Conservation (phyloP, 2,888 invertebrate species). For the Drosophila falleni region DNA sequence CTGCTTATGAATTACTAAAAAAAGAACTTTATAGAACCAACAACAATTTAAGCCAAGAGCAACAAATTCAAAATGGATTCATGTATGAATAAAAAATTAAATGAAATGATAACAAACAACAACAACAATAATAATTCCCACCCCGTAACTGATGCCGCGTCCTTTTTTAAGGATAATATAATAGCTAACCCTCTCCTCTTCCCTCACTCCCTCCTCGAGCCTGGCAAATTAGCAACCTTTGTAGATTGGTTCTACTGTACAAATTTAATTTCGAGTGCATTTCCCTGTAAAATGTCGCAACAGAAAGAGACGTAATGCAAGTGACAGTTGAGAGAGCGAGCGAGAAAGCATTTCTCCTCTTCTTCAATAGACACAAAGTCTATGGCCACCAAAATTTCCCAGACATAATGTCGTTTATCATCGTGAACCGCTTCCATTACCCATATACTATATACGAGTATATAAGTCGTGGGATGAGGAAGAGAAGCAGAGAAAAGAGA, state of each 20-base stretch:
- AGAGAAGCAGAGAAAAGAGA: background rate
- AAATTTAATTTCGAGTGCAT: conserved; percentile 37
- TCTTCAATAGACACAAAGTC: conserved; percentile 58
- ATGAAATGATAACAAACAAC: conserved; percentile 66
- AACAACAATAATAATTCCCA: conserved; percentile 42
- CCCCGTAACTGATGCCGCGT: conserved; percentile 26
- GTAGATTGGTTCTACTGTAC: conserved; percentile 5
- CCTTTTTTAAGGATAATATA: conserved; percentile 55
- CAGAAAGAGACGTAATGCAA: background rate
- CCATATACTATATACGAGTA: conserved; percentile 8
- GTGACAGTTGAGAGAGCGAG: background rate
- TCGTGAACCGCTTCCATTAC: conserved; percentile 38
- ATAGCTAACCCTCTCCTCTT: conserved; percentile 65
- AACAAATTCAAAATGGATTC: conserved; percentile 69
- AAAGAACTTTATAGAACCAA: conserved; percentile 16
- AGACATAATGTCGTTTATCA: conserved; percentile 59
- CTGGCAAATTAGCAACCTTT: conserved; percentile 39
- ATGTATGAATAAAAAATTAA: conserved; percentile 55
- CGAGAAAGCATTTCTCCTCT: background rate
- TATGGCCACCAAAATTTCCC: conserved; percentile 38
- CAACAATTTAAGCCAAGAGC: conserved; percentile 15
- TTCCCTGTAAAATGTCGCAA: conserved; percentile 28
- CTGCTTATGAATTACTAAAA: conserved; percentile 65
- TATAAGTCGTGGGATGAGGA: conserved; percentile 20
- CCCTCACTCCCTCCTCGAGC: background rate